Evolutionary conservation across 2,888 invertebrate genomes (phyloP), one percentile per base, ranked within the genome.

Genomic region (Bombylius major): DNA sequence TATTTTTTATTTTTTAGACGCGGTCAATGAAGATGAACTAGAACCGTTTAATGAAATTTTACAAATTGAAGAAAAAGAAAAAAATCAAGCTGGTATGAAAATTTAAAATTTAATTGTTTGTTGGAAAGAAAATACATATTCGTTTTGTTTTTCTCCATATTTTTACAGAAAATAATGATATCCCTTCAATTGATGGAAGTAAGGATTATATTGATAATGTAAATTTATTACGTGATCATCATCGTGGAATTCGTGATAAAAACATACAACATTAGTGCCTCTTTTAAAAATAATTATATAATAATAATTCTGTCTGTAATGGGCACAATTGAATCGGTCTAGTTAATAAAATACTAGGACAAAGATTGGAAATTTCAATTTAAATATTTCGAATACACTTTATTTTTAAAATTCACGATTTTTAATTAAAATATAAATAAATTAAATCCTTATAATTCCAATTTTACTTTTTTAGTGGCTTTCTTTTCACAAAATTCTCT

Each of bases 181-280:
- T 82, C 1, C 68, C 69, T 13, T 60, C 65, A 49, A 61, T 80
- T 42, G 66, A 66, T 51, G 62, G 66, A 0, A 66, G 69, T 36
- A 68, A 65, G 79, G 83, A 84, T 65, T 84, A 83, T 65, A 66
- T 81, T 49, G 77, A 80, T 61, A 84, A 84, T 67, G 81, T 86
- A 0, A 86, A 87, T 69, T 67, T 83, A 58, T 72, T 90, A 33
- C 78, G 91, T 58, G 84, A 85, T 8, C 85, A 86, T 65, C 88
- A 91, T 70, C 76, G 80, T 50, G 83, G 83, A 48, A 74, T 95
- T 33, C 82, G 87, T 62, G 87, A 88, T 64, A 86, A 87, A n/a
- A n/a, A n/a, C n/a, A n/a, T n/a, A n/a, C n/a, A n/a, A n/a, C n/a
- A n/a, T n/a, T n/a, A n/a, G n/a, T n/a, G n/a, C n/a, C n/a, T n/a